phyloP scores from a whole-genome alignment of 2,113 vertebrate species.

The Chrysemys picta region DNA sequence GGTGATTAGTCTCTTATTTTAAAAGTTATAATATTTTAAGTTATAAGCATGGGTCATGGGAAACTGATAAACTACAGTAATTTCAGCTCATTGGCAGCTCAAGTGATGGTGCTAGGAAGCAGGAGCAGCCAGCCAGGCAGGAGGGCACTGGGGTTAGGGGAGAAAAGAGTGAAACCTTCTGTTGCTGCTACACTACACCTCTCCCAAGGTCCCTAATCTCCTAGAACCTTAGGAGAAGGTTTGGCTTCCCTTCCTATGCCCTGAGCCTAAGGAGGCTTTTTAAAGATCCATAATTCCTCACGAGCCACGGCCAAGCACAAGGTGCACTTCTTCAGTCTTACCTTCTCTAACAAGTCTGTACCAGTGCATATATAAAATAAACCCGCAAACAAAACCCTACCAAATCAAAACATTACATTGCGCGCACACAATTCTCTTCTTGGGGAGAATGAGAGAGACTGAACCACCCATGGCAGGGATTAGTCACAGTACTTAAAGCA shows the following conservation, averaged over 20 bases:
- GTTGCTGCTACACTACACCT: neutral
- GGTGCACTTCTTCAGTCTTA: neutral
- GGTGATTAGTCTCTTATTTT: neutral
- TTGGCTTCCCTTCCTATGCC: neutral
- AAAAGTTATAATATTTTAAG: neutral
- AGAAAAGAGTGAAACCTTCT: neutral
- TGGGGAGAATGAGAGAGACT: neutral
- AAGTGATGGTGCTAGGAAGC: neutral
- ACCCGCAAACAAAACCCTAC: neutral
- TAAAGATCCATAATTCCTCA: neutral
- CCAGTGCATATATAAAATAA: rapidly evolving
- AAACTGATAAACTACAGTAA: neutral
- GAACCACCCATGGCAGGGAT: neutral
- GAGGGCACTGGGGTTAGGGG: neutral
- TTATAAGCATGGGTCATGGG: neutral
- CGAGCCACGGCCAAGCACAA: neutral
- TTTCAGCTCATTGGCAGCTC: neutral
- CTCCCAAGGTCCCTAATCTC: neutral
- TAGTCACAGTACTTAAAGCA: neutral
- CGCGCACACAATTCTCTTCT: neutral
- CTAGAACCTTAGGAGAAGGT: neutral
- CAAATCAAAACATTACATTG: neutral
- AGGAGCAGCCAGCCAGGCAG: neutral
- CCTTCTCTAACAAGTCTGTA: neutral
- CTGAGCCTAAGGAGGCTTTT: neutral